Evolutionary conservation across 2,797 vertebrate species (phyloP), one percentile per base, ranked within the genome.

Genomic region (Oreochromis mossambicus): DNA sequence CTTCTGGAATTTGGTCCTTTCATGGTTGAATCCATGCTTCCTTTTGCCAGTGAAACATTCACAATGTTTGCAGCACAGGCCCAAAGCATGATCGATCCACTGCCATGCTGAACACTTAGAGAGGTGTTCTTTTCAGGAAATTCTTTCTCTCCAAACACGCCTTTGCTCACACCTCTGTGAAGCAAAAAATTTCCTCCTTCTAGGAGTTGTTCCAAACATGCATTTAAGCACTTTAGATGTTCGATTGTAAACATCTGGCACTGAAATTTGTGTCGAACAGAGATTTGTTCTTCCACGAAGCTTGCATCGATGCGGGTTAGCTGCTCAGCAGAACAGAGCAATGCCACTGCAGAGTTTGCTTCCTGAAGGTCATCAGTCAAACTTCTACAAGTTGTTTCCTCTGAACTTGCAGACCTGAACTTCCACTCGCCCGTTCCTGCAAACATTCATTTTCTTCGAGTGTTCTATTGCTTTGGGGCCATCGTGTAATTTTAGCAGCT

Each of bases 181-280:
- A 70, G 41, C 24, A 11, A 70, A 0, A 15, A 0, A 5, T 0
- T 46, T 70, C 26, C 26, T 26, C 14, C 41, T 46, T 70, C 13
- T 10, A 70, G 38, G 14, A 70, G 41, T 46, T 29, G 21, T 70
- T 19, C 14, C 66, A 70, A 19, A 29, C 21, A 29, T 12, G 24
- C 24, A 73, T 73, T 36, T 29, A 73, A 11, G 0, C 68, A 2
- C 68, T 73, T 73, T 48, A 29, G 24, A 48, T 19, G 41, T 73
- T 73, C 11, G 26, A 29, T 66, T 63, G 17, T 34, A 63, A 63
- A 63, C 58, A 36, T 36, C 32, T 63, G 17, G 32, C 32, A 34
- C 17, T 36, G 32, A 63, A 61, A 34, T 34, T 19, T 61, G 9
- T 34, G 8, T 8, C 0, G 5, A n/a, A 17, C 10, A 34, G 58